phyloP scores from a whole-genome alignment of 2,113 vertebrate species.

The Sorex araneus region DNA sequence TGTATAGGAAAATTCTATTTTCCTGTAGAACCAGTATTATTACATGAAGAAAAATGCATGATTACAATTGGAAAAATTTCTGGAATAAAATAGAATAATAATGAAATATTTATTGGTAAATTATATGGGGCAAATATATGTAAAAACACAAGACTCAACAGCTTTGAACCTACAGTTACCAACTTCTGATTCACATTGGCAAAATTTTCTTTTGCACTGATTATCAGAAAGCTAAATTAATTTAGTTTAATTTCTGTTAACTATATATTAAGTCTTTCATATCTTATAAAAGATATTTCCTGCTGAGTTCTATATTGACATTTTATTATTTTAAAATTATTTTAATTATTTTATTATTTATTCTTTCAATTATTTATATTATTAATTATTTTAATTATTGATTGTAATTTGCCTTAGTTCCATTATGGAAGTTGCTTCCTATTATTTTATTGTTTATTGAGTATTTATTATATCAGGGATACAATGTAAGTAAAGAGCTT shows the following conservation, averaged over 20 bases:
- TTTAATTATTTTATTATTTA: conserved; percentile 23
- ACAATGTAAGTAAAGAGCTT: neutral
- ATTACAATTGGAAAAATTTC: conserved; percentile 4
- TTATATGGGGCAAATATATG: neutral
- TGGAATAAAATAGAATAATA: conserved; percentile 3
- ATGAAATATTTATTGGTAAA: conserved; percentile 37
- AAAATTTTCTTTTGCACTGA: neutral
- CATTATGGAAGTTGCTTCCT: conserved; percentile 1
- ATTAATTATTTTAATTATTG: conserved; percentile 32
- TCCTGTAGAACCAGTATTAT: conserved; percentile 16
- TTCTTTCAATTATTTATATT: too few relatives aligned
- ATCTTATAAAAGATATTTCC: conserved; percentile 30
- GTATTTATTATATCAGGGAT: neutral
- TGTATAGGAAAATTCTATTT: neutral
- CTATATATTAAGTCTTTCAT: neutral
- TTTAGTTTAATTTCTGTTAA: neutral
- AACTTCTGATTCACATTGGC: neutral
- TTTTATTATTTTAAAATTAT: too few relatives aligned
- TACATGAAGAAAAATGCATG: conserved; percentile 12
- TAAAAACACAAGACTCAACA: neutral
- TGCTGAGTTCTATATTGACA: conserved; percentile 18
- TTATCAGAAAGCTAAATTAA: conserved; percentile 38
- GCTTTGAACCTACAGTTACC: neutral
- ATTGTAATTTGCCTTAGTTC: neutral
- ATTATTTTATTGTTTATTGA: conserved; percentile 28